A percentile compares a stretch with the other conserved stretches of the same genome.
phyloP scores from a whole-genome alignment of 2,113 vertebrate genomes.

The Silurus asotus region DNA sequence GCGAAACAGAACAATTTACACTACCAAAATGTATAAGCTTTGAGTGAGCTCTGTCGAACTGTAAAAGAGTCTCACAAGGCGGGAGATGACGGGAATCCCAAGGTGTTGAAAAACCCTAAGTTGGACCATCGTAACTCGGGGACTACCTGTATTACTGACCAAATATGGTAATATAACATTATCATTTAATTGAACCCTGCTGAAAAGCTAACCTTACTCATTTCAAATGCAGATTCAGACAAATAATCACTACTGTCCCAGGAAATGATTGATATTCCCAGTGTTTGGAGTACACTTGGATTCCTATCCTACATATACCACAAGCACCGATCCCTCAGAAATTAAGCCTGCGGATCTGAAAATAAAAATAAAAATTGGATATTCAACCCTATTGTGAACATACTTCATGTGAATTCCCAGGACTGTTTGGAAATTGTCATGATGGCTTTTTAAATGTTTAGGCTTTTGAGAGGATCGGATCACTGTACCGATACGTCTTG shows the following conservation, averaged over 20 bases:
- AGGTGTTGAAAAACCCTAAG: too few species aligned
- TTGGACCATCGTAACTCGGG: too few species aligned
- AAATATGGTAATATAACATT: neutral
- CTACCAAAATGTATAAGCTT: too few species aligned
- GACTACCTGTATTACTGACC: neutral
- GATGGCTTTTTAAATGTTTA: neutral
- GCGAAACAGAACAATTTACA: too few species aligned
- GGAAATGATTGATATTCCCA: neutral
- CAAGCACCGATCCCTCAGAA: too few species aligned
- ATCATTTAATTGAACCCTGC: neutral
- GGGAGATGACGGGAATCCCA: too few species aligned
- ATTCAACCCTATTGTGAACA: neutral
- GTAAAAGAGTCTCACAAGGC: too few species aligned
- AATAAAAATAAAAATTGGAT: neutral
- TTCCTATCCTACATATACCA: neutral
- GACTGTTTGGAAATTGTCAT: neutral
- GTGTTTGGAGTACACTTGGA: neutral
- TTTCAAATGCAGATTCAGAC: neutral
- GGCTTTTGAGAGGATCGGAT: neutral
- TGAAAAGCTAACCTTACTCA: neutral
- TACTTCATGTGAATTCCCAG: neutral
- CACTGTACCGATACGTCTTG: neutral
- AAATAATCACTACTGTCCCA: neutral
- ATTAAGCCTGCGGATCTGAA: neutral
- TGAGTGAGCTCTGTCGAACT: too few species aligned